Evolutionary conservation across 2,113 vertebrate genomes (phyloP), one percentile per base, ranked within the genome.

Genomic region (Leptobrachium ailaonicum): DNA sequence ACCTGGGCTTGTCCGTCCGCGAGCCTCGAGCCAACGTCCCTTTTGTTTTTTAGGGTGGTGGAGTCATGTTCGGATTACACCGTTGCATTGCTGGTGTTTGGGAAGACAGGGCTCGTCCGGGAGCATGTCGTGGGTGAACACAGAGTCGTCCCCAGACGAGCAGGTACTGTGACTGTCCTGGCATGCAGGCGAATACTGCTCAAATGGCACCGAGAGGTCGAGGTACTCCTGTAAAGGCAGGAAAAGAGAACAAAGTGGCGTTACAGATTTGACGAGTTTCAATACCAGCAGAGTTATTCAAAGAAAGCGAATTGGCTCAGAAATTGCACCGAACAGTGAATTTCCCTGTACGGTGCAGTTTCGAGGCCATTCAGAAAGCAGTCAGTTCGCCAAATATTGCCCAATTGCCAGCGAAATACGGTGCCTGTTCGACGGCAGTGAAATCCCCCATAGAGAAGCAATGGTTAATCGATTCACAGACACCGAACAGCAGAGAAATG

Each of bases 111-210:
- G 94, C 84, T 96, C 94, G 0, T 98, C 93, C 0, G 97, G 94
- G 86, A 96, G 90, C 76, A 97, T 92, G 85, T 99, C 97, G 14
- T 97, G 96, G 87, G 96, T 92, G 84, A 99, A 99, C 75, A 99
- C 97, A 0, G 97, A 99, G 88, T 99, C 97, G 0, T 98, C 97
- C 40, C 97, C 97, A 0, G 96, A 98, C 64, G 97, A 98, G 88
- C 96, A 95, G 86, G 96, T 97, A 88, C 96, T 98, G 90, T 95
- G 95, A 12, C 95, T 96, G 90, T 99, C 97, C 85, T 94, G 96
- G 85, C 97, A 95, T 0, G 94, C 93, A 0, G 98, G 98, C 0
- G 97, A 99, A 86, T 99, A 98, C 90, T 98, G 97, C 88, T 99
- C 98, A 0, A 99, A 98, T 32, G 96, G 94, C 83, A 95, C 96